phyloP scores from a whole-genome alignment of 2,113 vertebrate genomes.

The Grallaria varia region DNA sequence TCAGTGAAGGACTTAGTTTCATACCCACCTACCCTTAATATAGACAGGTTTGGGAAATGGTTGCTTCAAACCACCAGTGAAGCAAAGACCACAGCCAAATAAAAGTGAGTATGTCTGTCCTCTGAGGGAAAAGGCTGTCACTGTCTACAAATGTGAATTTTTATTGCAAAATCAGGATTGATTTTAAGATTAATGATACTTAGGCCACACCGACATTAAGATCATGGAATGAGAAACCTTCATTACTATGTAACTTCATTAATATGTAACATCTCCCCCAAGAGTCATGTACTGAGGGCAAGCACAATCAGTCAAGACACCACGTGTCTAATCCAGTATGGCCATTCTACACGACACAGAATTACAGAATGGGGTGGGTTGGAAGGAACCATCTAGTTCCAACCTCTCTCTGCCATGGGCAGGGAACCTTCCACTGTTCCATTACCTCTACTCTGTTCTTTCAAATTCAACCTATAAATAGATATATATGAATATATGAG shows the following conservation, averaged over 20 bases:
- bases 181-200: background rate
- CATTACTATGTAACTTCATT: background rate
- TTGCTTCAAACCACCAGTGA: background rate
- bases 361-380: background rate
- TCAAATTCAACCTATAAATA: background rate
- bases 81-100: background rate
- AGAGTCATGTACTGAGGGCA: background rate
- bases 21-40: background rate
- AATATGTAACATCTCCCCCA: background rate
- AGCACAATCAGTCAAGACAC: background rate
- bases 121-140: background rate
- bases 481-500: background rate
- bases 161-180: background rate
- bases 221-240: background rate
- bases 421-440: background rate
- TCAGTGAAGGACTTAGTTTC: background rate
- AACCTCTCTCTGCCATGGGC: background rate
- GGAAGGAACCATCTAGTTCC: background rate
- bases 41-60: background rate
- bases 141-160: background rate
- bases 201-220: background rate
- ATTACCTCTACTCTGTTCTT: background rate
- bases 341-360: background rate
- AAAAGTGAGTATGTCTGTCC: rapidly evolving
- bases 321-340: rapidly evolving